A percentile compares a stretch with the other conserved stretches of the same genome.
These are phyloP conservation scores for Coptodon bakossiorum DNA, from an alignment of 2,113 vertebrate genomes.

Conservation along the genomic window DNA sequence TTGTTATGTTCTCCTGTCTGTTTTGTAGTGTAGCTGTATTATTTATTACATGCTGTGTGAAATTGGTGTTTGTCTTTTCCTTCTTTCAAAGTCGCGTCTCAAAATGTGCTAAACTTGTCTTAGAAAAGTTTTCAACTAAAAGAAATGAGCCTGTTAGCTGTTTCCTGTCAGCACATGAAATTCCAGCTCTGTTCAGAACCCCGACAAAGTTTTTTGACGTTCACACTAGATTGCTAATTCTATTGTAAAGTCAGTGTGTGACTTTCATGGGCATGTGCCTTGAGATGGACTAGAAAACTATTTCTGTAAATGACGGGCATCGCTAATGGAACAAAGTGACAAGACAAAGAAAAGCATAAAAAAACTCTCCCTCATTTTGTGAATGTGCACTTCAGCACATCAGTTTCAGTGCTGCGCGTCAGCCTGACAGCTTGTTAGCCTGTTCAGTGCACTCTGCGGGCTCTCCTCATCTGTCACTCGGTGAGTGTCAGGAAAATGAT, in stretches of 20 bases:
- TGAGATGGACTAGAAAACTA: not conserved
- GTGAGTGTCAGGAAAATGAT: not conserved
- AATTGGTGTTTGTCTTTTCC: not conserved
- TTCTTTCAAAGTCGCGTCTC: not conserved
- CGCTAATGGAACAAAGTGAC: not conserved
- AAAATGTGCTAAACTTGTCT: not conserved
- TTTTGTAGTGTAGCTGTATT: accelerated
- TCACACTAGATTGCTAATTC: not conserved
- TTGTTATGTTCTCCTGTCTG: not conserved
- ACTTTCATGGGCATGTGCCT: not conserved
- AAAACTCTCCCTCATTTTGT: not conserved
- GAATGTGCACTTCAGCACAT: not conserved
- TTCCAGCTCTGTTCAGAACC: not conserved
- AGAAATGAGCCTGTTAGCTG: not conserved
- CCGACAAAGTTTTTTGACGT: accelerated
- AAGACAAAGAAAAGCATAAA: not conserved
- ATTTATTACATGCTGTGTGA: not conserved
- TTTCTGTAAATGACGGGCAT: not conserved
- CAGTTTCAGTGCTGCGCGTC: not conserved
- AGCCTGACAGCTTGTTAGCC: not conserved
- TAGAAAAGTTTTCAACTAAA: not conserved
- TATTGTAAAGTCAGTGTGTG: not conserved
- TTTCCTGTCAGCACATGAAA: not conserved
- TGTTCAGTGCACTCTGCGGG: not conserved
- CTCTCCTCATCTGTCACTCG: not conserved